phyloP scores from a whole-genome alignment of 1,140 invertebrate genomes.

The Tetragonula clypearis region DNA sequence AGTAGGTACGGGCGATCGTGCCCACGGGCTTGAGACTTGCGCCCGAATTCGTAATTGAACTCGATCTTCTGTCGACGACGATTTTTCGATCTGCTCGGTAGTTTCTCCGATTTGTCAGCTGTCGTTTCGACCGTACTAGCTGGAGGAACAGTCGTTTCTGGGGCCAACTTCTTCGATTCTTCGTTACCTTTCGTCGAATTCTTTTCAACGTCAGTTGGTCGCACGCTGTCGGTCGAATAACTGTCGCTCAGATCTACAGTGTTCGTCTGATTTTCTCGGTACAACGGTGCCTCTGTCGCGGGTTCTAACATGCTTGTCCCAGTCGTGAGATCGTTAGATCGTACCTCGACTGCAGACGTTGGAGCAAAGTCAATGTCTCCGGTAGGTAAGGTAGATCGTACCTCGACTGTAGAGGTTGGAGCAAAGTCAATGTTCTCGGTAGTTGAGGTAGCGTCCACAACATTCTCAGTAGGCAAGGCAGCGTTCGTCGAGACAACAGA shows the following conservation, averaged over 20 bases:
- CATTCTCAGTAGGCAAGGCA: not conserved
- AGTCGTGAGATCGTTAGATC: not conserved
- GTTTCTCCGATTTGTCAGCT: not conserved
- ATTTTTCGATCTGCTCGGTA: not conserved
- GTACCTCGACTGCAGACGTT: not conserved
- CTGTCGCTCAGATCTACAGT: not conserved
- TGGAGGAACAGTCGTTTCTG: not conserved
- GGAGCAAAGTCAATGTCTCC: not conserved
- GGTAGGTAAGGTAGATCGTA: not conserved
- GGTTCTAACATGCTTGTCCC: not conserved
- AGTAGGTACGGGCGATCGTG: not conserved
- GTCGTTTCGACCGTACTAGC: not conserved
- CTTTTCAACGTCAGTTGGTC: not conserved
- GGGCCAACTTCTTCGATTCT: not conserved
- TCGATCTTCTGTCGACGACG: not conserved
- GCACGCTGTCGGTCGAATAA: too few species aligned
- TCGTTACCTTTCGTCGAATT: not conserved
- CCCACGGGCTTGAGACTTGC: not conserved
- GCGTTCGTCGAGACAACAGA: not conserved
- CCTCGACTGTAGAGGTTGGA: not conserved
- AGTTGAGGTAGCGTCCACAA: too few species aligned
- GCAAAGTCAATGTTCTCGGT: not conserved
- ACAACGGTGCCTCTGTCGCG: not conserved
- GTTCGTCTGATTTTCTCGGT: not conserved
- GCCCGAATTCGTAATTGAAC: constrained; percentile 7